Conservation (phyloP, 2,113 vertebrate species). For the Camelus dromedarius region DNA sequence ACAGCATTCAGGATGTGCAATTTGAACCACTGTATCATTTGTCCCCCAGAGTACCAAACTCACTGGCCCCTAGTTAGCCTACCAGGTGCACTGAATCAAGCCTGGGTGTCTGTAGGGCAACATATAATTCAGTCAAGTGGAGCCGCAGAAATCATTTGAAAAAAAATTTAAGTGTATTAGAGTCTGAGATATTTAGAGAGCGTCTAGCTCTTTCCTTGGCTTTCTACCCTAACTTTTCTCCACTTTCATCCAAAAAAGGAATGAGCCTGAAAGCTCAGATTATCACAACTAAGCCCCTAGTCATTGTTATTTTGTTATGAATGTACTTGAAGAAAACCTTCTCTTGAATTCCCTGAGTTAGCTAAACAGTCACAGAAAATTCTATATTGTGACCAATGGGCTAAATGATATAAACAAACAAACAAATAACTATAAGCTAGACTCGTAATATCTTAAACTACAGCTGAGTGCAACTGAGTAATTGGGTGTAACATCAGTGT, state of each 20-base stretch:
- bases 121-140: neutral
- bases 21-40: neutral
- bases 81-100: neutral
- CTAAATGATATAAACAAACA: neutral
- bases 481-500: neutral
- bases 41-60: neutral
- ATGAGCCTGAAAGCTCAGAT: neutral
- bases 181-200: neutral
- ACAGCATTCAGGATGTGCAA: neutral
- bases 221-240: slow-evolving; percentile 45
- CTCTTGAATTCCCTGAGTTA: slow-evolving; percentile 50
- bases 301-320: slow-evolving; percentile 22
- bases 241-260: neutral
- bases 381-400: neutral
- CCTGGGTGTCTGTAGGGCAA: neutral
- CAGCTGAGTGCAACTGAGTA: neutral
- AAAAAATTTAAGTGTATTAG: neutral
- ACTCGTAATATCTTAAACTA: neutral
- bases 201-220: neutral
- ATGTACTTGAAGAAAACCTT: neutral
- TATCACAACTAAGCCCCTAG: neutral
- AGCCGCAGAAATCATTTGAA: neutral
- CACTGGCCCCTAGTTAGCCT: neutral
- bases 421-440: neutral
- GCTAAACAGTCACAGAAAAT: neutral